Conservation (phyloP, 1,140 invertebrate genomes). For the Diachasma alloeum region DNA sequence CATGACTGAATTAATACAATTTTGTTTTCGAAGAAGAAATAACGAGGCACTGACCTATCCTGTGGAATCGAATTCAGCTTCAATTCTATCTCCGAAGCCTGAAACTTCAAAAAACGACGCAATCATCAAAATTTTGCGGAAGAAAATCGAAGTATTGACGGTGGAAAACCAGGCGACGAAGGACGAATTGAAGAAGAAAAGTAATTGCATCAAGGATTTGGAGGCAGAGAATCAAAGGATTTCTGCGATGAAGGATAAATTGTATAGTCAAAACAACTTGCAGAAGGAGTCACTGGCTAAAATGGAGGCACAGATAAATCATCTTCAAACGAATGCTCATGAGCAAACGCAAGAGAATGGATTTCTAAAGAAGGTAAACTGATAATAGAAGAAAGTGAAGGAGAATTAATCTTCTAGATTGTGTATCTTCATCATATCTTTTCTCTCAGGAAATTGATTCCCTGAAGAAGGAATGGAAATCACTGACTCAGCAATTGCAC, state of each 20-base stretch:
- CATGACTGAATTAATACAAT: not conserved
- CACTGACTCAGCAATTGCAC: slow-evolving; percentile 45
- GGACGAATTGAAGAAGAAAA: slow-evolving; percentile 57
- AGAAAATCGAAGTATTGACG: slow-evolving; percentile 60
- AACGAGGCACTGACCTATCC: not conserved
- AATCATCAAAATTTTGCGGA: slow-evolving; percentile 53
- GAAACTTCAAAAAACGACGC: slow-evolving; percentile 38
- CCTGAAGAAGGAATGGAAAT: slow-evolving; percentile 63
- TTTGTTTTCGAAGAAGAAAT: slow-evolving; percentile 16
- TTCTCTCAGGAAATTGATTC: slow-evolving; percentile 56
- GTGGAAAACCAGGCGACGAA: slow-evolving; percentile 56
- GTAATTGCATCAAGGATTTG: slow-evolving; percentile 53
- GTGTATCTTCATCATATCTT: not conserved
- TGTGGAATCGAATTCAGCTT: not conserved
- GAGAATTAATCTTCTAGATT: too few relatives aligned
- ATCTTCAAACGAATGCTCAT: slow-evolving; percentile 52
- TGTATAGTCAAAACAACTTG: slow-evolving; percentile 50
- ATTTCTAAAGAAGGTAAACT: slow-evolving; percentile 60
- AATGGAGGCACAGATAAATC: slow-evolving; percentile 50
- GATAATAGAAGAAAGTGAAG: not conserved
- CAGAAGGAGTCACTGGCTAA: slow-evolving; percentile 57
- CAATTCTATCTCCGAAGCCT: not conserved
- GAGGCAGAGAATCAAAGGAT: slow-evolving; percentile 58
- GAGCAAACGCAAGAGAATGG: slow-evolving; percentile 55
- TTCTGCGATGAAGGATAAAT: slow-evolving; percentile 56